Evolutionary conservation across 2,888 invertebrate genomes (phyloP).

Genomic region (Dione vanillae): DNA sequence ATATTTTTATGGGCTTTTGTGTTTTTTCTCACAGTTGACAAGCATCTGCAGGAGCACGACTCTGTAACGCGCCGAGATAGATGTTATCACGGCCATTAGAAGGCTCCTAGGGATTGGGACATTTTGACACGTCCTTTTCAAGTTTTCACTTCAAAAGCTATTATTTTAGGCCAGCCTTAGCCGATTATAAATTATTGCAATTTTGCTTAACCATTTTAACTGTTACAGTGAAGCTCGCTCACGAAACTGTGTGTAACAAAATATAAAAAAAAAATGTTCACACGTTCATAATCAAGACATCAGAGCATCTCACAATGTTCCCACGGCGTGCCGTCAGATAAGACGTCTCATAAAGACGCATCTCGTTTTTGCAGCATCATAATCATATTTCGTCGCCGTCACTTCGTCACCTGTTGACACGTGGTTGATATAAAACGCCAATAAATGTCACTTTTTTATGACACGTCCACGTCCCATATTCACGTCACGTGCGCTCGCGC

Average conservation of each 20-base stretch:
- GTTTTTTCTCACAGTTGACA: constrained; percentile 81
- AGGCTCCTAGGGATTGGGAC: constrained; percentile 69
- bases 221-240: neutral
- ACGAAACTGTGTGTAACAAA: neutral
- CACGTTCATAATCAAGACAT: constrained; percentile 59
- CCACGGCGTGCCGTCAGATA: constrained; percentile 72
- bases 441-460: constrained; percentile 84
- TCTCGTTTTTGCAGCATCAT: constrained; percentile 78
- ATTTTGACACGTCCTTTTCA: constrained; percentile 78
- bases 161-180: constrained; percentile 65
- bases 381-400: constrained; percentile 68
- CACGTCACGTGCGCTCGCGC: constrained; percentile 77
- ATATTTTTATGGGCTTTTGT: constrained; percentile 78
- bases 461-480: constrained; percentile 69
- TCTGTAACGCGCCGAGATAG: constrained; percentile 76
- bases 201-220: constrained; percentile 22
- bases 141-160: constrained; percentile 62
- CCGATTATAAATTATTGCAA: constrained; percentile 27
- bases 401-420: constrained; percentile 73
- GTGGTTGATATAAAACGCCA: constrained; percentile 82
- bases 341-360: constrained; percentile 59
- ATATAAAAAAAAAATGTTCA: constrained; percentile 22
- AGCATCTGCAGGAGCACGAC: constrained; percentile 80
- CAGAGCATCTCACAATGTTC: constrained; percentile 59
- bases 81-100: constrained; percentile 80